These are phyloP conservation scores for Atrina japonica DNA, from an alignment of 2,888 invertebrate species.

Conservation along the genomic window DNA sequence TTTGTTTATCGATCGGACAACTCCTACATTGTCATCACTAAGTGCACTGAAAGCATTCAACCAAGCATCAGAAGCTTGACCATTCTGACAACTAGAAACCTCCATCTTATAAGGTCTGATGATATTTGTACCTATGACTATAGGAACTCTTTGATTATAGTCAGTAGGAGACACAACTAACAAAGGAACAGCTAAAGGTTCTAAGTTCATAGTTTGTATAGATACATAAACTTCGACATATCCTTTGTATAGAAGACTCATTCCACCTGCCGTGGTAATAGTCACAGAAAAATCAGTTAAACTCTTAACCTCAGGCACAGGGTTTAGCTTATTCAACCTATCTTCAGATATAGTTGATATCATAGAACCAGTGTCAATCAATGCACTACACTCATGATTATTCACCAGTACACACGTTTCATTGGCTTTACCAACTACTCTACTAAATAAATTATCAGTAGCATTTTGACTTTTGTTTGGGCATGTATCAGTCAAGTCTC, in stretches of 20 bases:
- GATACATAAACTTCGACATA: too few relatives aligned
- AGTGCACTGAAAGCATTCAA: too few relatives aligned
- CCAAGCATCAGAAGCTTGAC: constrained; percentile 9
- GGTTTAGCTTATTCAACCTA: too few relatives aligned
- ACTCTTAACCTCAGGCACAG: too few relatives aligned
- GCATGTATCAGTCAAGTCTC: not conserved
- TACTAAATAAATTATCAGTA: not conserved
- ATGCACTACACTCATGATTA: not conserved
- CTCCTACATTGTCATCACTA: not conserved
- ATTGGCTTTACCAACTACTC: constrained; percentile 18
- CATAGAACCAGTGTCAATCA: constrained; percentile 15
- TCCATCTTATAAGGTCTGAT: constrained; percentile 15
- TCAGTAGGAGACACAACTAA: constrained; percentile 15
- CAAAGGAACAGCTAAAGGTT: constrained; percentile 14
- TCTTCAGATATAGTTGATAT: constrained; percentile 5
- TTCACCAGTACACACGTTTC: constrained; percentile 1
- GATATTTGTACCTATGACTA: constrained; percentile 36
- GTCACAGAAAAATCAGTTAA: constrained; percentile 8
- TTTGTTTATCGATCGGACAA: constrained; percentile 8
- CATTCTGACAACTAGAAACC: not conserved
- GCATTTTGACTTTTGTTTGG: constrained; percentile 5
- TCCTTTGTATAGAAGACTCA: constrained; percentile 16
- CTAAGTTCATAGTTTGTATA: not conserved
- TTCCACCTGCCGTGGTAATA: too few relatives aligned
- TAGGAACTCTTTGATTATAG: constrained; percentile 1